Percentiles rank a stretch among this genome's conserved stretches.
These are phyloP conservation scores for Stegostoma tigrinum DNA, from an alignment of 2,113 vertebrate species.

Conservation along the genomic window DNA sequence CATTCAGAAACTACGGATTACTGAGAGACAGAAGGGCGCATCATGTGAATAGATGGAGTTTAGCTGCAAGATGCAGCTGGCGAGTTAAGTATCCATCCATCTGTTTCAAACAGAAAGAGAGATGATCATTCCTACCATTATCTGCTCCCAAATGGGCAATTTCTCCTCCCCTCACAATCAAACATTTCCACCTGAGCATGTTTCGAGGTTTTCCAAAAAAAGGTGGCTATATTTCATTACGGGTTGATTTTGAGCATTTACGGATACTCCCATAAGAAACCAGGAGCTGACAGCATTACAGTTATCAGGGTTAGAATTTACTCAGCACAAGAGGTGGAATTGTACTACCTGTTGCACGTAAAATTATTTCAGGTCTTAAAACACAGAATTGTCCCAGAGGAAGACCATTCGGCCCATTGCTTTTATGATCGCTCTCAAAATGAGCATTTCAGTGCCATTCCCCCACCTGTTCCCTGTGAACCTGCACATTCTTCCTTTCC, in stretches of 20 bases:
- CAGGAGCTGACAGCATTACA: not conserved
- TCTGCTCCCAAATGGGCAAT: not conserved
- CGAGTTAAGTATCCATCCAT: not conserved
- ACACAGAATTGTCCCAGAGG: no score
- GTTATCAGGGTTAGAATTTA: not conserved
- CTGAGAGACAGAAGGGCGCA: not conserved
- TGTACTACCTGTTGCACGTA: not conserved
- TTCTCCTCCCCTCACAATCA: not conserved
- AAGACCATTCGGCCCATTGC: no score
- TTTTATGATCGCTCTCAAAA: no score
- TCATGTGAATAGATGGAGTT: not conserved
- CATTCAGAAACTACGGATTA: not conserved
- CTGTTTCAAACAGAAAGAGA: not conserved
- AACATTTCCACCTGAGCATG: not conserved
- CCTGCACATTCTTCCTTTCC: no score
- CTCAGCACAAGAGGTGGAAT: not conserved
- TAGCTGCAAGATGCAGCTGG: not conserved
- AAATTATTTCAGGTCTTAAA: not conserved
- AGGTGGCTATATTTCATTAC: not conserved
- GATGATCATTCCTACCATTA: not conserved
- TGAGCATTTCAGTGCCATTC: no score
- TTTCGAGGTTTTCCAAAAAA: not conserved
- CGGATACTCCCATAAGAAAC: not conserved
- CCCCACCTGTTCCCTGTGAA: no score
- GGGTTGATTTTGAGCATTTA: not conserved